Percentiles rank a stretch among this genome's conserved stretches.
Conservation (phyloP, 2,888 invertebrate species). For the Caenorhabditis becei region DNA sequence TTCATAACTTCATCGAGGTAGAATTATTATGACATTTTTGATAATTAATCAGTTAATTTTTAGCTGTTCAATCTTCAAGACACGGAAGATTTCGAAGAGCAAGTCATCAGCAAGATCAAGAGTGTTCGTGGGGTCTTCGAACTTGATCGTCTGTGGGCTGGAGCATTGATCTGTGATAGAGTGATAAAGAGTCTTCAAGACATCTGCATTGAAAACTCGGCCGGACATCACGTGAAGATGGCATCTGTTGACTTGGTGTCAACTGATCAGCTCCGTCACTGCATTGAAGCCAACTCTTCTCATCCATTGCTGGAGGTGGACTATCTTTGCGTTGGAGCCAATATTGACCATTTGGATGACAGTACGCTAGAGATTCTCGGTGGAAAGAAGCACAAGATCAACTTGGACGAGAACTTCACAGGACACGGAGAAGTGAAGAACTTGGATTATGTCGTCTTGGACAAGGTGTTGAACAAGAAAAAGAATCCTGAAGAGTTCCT, state of each 20-base stretch:
- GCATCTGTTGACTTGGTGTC: constrained; percentile 78
- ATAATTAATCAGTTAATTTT: constrained; percentile 4
- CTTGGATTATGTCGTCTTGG: constrained; percentile 78
- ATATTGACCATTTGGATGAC: constrained; percentile 79
- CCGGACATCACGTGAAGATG: constrained; percentile 78
- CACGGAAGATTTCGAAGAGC: constrained; percentile 63
- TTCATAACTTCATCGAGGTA: constrained; percentile 74
- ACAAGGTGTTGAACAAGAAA: constrained; percentile 78
- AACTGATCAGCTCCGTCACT: constrained; percentile 75
- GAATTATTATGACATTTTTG: background rate
- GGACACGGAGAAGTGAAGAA: constrained; percentile 76
- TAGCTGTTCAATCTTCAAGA: constrained; percentile 59
- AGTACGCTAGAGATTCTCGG: constrained; percentile 78
- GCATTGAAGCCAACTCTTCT: constrained; percentile 74
- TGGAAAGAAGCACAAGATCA: constrained; percentile 71
- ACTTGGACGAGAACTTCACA: constrained; percentile 70
- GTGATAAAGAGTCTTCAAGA: constrained; percentile 79
- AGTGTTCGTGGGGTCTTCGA: constrained; percentile 76
- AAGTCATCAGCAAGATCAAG: constrained; percentile 70
- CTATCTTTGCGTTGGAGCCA: constrained; percentile 57
- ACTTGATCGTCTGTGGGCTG: constrained; percentile 78
- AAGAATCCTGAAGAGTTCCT: constrained; percentile 76
- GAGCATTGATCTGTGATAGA: constrained; percentile 74
- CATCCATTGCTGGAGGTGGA: constrained; percentile 80
- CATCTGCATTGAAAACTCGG: constrained; percentile 81